Evolutionary conservation across 2,888 invertebrate genomes (phyloP), one percentile per base, ranked within the genome.

Genomic region (Ptilodon capucinus): DNA sequence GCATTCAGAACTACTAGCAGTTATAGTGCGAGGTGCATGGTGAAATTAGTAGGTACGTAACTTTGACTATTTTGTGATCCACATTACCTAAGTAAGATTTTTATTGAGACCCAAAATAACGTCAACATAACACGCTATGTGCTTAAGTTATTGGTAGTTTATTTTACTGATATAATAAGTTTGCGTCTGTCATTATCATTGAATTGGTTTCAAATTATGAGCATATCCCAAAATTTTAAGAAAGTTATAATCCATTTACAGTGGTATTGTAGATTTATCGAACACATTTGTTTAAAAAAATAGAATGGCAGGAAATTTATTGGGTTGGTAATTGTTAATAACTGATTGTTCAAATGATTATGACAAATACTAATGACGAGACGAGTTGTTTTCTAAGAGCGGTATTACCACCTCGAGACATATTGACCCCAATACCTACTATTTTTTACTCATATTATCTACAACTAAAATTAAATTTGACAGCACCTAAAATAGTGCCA

Each of bases 21-120:
- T 48, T 60, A 77, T 60, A 61, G 86, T 88, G 89, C 87, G 68
- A 62, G 74, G 89, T 88, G 88, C 89, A 76, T 64, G 68, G 85
- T 86, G 86, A 79, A 61, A 71, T 75, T 74, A 71, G 71, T 76
- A 54, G 61, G 30, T 36, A 36, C 18, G 56, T 62, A 66, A 52
- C 48, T 40, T 58, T 47, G 50, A 45, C 18, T 23, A 44, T 61
- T 71, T 70, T 71, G 71, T 60, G 67, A 56, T 65, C 73, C 69
- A 71, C 63, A 58, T 42, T 8, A 28, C n/a, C n/a, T n/a, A n/a
- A n/a, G n/a, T n/a, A n/a, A n/a, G n/a, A n/a, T 11, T 38, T n/a
- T 23, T 40, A 19, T 44, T 65, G 49, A 57, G 57, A 35, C 30
- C 40, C 43, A 44, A 56, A 54, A 48, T 13, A 34, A 23, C 35